These are phyloP conservation scores for Scleropages formosus DNA, from an alignment of 2,797 vertebrate species.

Conservation along the genomic window DNA sequence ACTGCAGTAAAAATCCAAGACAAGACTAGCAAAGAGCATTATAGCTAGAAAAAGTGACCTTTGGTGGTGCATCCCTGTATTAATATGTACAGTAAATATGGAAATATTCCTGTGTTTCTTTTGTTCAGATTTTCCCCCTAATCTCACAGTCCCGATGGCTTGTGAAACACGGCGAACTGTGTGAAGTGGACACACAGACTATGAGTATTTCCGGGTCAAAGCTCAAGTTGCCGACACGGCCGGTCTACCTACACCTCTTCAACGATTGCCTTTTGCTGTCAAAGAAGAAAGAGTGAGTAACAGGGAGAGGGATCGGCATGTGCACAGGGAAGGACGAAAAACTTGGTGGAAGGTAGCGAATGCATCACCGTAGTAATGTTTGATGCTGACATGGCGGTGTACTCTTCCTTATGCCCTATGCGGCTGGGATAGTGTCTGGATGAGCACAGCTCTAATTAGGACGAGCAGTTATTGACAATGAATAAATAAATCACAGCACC, in stretches of 20 bases:
- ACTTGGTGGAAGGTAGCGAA: background rate
- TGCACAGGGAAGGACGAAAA: too few relatives aligned
- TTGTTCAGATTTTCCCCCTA: constrained; percentile 80
- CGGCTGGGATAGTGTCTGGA: too few relatives aligned
- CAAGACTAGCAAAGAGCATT: too few relatives aligned
- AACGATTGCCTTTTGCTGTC: constrained; percentile 87
- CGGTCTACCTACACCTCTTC: constrained; percentile 85
- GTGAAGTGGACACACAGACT: constrained; percentile 81
- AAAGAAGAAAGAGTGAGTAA: constrained; percentile 82
- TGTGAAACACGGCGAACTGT: constrained; percentile 85
- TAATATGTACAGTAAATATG: background rate
- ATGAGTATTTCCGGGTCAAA: constrained; percentile 79
- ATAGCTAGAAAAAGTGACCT: too few relatives aligned
- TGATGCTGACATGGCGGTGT: too few relatives aligned
- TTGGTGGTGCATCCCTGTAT: background rate
- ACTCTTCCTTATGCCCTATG: too few relatives aligned
- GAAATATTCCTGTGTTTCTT: background rate
- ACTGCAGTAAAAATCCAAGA: too few relatives aligned
- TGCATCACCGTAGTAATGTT: background rate
- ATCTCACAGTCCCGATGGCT: constrained; percentile 92
- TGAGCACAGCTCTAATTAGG: too few relatives aligned
- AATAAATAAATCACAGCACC: background rate
- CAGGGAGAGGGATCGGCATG: background rate
- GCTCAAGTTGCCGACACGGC: constrained; percentile 81
- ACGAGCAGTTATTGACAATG: too few relatives aligned